These are phyloP conservation scores for Etia nguti DNA, from an alignment of 2,113 vertebrate species.

Conservation along the genomic window DNA sequence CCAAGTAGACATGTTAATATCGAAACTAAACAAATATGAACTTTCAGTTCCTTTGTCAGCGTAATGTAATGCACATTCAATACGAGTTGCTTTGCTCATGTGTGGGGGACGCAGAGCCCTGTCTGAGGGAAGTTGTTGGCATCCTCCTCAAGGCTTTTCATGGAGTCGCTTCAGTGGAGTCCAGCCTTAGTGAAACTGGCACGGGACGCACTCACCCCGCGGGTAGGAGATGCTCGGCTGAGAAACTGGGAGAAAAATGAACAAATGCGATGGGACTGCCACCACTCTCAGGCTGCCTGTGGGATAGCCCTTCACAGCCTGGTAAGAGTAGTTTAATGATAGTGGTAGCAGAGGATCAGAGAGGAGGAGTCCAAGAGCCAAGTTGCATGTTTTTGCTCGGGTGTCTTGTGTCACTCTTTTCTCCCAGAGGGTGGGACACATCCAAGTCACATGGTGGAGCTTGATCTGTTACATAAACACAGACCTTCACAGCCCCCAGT, in stretches of 20 bases:
- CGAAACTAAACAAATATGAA: neutral
- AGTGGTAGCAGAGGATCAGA: slow-evolving; percentile 24
- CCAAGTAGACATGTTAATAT: neutral
- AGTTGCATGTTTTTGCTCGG: slow-evolving; percentile 50
- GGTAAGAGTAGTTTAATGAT: slow-evolving; percentile 55
- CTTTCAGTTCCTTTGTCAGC: neutral
- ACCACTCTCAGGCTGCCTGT: slow-evolving; percentile 68
- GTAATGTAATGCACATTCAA: neutral
- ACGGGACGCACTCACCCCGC: slow-evolving; percentile 48
- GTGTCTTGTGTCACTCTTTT: slow-evolving; percentile 67
- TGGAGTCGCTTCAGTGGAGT: slow-evolving; percentile 68
- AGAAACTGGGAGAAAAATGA: slow-evolving; percentile 61
- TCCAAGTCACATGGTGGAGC: slow-evolving; percentile 62
- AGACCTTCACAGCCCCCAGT: slow-evolving; percentile 60
- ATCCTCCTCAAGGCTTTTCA: slow-evolving; percentile 64
- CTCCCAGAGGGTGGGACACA: slow-evolving; percentile 28
- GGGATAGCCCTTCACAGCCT: slow-evolving; percentile 35
- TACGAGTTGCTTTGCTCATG: slow-evolving; percentile 20
- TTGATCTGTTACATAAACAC: slow-evolving; percentile 72
- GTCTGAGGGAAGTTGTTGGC: slow-evolving; percentile 61
- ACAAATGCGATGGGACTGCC: slow-evolving; percentile 74
- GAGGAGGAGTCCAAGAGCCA: slow-evolving; percentile 34
- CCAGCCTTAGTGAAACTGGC: slow-evolving; percentile 65
- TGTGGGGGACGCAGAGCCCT: slow-evolving; percentile 25
- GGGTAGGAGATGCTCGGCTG: slow-evolving; percentile 59